Evolutionary conservation across 2,113 vertebrate species (phyloP).

Genomic region (Excalfactoria chinensis): DNA sequence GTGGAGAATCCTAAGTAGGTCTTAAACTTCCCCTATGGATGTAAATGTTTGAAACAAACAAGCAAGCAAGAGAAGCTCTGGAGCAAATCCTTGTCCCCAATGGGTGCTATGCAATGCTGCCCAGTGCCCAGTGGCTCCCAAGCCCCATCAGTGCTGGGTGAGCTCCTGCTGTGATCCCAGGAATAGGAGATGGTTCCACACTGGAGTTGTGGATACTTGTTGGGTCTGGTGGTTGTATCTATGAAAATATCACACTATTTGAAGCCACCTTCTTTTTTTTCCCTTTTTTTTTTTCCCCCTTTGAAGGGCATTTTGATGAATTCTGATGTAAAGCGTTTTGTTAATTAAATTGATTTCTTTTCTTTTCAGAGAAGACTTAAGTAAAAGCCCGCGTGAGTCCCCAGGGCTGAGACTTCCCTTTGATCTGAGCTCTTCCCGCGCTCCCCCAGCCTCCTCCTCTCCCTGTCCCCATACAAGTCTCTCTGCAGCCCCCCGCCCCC

Average conservation of each 20-base stretch:
- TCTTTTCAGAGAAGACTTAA: conserved; percentile 14
- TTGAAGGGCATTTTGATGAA: conserved; percentile 37
- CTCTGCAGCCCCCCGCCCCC: background rate
- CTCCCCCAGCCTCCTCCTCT: background rate
- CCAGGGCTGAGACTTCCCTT: background rate
- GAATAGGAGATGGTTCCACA: background rate
- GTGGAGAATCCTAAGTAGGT: background rate
- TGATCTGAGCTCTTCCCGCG: conserved; percentile 34
- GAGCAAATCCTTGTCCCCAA: background rate
- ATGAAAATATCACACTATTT: background rate
- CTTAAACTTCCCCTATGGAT: background rate
- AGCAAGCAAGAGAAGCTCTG: background rate
- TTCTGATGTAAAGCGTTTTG: conserved; percentile 53
- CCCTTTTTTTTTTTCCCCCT: background rate
- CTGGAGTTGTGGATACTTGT: background rate
- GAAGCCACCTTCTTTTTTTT: background rate
- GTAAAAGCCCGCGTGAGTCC: background rate
- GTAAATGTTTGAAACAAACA: background rate
- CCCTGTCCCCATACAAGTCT: background rate
- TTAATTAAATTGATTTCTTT: conserved; percentile 64
- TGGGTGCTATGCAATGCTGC: too few relatives aligned
- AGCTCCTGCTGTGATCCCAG: background rate
- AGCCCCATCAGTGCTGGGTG: too few relatives aligned
- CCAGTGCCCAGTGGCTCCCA: too few relatives aligned
- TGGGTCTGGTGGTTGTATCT: background rate